These are phyloP conservation scores for Stegana nigrithorax DNA, from an alignment of 2,888 invertebrate genomes.

Conservation along the genomic window DNA sequence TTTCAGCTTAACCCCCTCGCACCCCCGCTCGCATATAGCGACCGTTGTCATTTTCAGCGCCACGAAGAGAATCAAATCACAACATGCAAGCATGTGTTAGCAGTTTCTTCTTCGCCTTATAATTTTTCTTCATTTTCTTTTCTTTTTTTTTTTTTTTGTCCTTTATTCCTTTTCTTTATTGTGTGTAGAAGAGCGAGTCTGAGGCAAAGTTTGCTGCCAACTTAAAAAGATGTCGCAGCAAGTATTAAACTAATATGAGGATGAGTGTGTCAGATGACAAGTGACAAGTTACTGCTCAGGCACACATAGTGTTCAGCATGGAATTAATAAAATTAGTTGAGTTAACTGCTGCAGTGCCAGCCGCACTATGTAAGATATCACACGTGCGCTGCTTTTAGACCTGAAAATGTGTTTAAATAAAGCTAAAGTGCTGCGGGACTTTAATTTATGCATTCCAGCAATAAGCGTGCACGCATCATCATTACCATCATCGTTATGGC, in stretches of 20 bases:
- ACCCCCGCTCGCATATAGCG: neutral
- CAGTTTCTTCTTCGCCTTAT: too few relatives aligned
- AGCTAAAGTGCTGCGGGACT: slow-evolving; percentile 38
- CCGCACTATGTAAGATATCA: too few relatives aligned
- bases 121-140: too few relatives aligned
- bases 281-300: slow-evolving; percentile 49
- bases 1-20: slow-evolving; percentile 1
- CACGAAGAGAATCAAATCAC: slow-evolving; percentile 12
- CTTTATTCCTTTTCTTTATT: too few relatives aligned
- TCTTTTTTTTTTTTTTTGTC: too few relatives aligned
- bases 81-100: slow-evolving; percentile 10
- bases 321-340: slow-evolving; percentile 56
- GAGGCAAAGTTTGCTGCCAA: too few relatives aligned
- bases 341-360: too few relatives aligned
- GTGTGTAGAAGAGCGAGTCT: too few relatives aligned
- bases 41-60: neutral
- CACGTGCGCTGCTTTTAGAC: neutral
- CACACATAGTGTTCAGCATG: slow-evolving; percentile 51
- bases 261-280: slow-evolving; percentile 45
- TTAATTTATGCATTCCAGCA: slow-evolving; percentile 35
- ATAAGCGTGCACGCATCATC: slow-evolving; percentile 45
- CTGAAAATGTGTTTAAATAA: slow-evolving; percentile 2
- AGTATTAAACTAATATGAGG: slow-evolving; percentile 54
- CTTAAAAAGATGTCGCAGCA: slow-evolving; percentile 16
- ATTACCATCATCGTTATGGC: slow-evolving; percentile 30